These are phyloP conservation scores for Chinchilla lanigera DNA, from an alignment of 2,113 vertebrate genomes.

Conservation along the genomic window DNA sequence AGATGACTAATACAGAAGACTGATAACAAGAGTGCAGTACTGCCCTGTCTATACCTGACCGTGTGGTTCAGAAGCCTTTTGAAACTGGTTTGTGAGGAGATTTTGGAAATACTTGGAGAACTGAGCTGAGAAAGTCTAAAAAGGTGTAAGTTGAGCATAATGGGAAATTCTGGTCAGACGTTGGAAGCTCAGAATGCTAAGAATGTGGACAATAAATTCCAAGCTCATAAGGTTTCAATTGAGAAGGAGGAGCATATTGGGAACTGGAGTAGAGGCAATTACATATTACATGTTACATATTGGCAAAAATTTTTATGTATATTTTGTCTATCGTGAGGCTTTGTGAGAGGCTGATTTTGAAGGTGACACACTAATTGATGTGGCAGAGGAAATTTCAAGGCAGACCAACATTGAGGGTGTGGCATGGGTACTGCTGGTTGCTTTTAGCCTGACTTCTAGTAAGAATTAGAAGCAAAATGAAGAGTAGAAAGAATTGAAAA, in stretches of 20 bases:
- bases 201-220: neutral
- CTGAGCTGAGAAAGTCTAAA: neutral
- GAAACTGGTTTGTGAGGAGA: neutral
- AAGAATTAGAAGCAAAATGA: neutral
- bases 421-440: neutral
- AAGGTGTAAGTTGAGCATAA: neutral
- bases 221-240: neutral
- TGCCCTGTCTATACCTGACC: neutral
- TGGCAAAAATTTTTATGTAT: neutral
- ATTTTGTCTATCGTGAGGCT: neutral
- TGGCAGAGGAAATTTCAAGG: no score
- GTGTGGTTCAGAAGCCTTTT: neutral
- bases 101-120: neutral
- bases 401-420: no score
- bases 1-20: neutral
- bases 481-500: neutral
- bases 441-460: neutral
- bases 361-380: no score
- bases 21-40: neutral
- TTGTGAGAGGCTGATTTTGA: neutral
- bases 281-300: neutral
- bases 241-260: neutral
- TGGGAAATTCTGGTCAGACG: neutral
- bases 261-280: neutral
- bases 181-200: neutral